A percentile compares a stretch with the other conserved stretches of the same genome.
These are phyloP conservation scores for Lobophora halterata DNA, from an alignment of 2,888 invertebrate species.

Conservation along the genomic window DNA sequence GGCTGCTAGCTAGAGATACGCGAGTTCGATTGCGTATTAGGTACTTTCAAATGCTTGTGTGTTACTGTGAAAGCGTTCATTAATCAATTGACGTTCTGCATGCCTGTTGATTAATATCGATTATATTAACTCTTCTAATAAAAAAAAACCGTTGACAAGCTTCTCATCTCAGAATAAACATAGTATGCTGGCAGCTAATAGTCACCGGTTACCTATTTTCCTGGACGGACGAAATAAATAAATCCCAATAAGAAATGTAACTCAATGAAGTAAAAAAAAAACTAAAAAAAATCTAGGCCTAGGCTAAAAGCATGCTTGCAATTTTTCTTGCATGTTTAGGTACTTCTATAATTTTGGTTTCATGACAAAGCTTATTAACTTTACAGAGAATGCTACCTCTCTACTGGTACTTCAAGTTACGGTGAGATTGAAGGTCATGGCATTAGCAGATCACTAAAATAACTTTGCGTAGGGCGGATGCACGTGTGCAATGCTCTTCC, in stretches of 20 bases:
- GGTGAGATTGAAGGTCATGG: constrained; percentile 29
- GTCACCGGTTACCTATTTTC: no score
- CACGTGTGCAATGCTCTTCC: constrained; percentile 65
- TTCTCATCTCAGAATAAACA: constrained; percentile 4
- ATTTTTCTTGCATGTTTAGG: no score
- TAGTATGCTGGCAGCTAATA: background rate
- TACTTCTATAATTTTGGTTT: no score
- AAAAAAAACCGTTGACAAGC: constrained; percentile 27
- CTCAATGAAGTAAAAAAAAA: no score
- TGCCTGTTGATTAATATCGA: constrained; percentile 28
- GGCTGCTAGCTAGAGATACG: constrained; percentile 42
- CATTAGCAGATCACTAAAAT: constrained; percentile 48
- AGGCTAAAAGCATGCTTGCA: no score
- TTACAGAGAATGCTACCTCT: no score
- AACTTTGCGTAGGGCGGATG: constrained; percentile 75
- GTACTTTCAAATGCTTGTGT: constrained; percentile 39
- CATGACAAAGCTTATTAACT: no score
- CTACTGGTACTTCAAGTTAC: constrained; percentile 7
- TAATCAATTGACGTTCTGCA: constrained; percentile 31
- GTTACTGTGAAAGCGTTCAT: constrained; percentile 37
- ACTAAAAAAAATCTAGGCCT: no score
- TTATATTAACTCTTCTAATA: constrained; percentile 30
- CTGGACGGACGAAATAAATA: no score
- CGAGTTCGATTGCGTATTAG: constrained; percentile 32
- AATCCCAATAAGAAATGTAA: no score